Conservation (phyloP, 2,113 vertebrate genomes). For the Chitala chitala region DNA sequence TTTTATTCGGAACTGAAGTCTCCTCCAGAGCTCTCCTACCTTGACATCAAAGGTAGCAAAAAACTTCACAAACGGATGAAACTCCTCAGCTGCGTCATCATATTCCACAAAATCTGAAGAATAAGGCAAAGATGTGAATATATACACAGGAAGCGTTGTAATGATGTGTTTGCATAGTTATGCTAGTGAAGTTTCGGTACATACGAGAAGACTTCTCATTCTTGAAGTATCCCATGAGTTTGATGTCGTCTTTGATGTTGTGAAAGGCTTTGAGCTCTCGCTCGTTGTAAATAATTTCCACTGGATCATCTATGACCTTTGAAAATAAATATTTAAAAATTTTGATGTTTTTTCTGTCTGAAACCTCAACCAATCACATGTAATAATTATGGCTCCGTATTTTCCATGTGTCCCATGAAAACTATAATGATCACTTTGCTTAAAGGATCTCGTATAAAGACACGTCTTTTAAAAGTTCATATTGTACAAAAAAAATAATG, state of each 20-base stretch:
- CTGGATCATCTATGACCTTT: constrained; percentile 74
- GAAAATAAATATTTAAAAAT: neutral
- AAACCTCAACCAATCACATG: neutral
- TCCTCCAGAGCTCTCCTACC: constrained; percentile 50
- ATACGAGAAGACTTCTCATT: constrained; percentile 75
- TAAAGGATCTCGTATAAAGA: no score
- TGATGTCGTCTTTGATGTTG: constrained; percentile 81
- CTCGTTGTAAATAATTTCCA: constrained; percentile 81
- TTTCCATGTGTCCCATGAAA: no score
- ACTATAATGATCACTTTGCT: no score
- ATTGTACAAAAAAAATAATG: no score
- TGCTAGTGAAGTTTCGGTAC: constrained; percentile 38
- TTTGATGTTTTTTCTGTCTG: neutral
- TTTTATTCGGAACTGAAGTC: neutral
- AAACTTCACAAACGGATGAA: constrained; percentile 87
- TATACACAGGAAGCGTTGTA: neutral
- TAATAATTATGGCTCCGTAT: neutral
- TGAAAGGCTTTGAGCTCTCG: constrained; percentile 78
- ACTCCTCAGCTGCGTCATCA: constrained; percentile 79
- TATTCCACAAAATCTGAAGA: constrained; percentile 79
- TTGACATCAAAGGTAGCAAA: constrained; percentile 83
- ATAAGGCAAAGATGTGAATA: neutral
- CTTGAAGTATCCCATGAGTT: constrained; percentile 85
- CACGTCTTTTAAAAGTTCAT: no score
- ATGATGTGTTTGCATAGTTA: neutral